phyloP scores from a whole-genome alignment of 2,888 invertebrate genomes.

The Macroteleia sp. region DNA sequence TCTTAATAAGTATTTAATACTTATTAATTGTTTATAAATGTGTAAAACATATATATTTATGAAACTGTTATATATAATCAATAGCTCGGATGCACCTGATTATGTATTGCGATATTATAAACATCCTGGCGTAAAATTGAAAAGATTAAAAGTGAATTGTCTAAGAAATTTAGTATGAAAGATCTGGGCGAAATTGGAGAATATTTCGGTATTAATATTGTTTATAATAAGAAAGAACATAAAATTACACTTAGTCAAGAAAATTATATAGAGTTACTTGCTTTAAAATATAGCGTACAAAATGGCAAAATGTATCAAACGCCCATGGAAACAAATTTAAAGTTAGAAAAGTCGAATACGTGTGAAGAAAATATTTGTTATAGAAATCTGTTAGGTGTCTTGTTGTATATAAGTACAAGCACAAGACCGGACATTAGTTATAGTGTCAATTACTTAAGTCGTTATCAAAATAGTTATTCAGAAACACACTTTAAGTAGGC shows the following conservation, averaged over 20 bases:
- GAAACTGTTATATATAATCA: no score
- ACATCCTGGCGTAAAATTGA: no score
- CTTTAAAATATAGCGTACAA: constrained; percentile 5
- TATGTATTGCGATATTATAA: no score
- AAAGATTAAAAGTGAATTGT: constrained; percentile 28
- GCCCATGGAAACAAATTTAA: constrained; percentile 34
- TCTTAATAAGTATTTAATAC: no score
- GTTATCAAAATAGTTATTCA: no score
- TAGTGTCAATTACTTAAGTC: no score
- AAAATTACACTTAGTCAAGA: constrained; percentile 14
- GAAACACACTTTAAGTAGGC: no score
- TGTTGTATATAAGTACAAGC: no score
- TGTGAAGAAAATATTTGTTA: constrained; percentile 19
- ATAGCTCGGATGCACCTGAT: no score
- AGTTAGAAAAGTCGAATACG: constrained; percentile 12
- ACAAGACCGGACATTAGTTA: no score
- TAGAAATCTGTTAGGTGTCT: constrained; percentile 34
- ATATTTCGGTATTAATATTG: constrained; percentile 30
- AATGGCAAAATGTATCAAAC: constrained; percentile 22
- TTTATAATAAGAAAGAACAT: constrained; percentile 7
- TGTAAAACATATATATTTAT: no score
- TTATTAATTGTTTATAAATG: no score
- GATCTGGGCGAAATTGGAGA: constrained; percentile 23
- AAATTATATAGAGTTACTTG: constrained; percentile 17
- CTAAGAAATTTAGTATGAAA: constrained; percentile 34